These are phyloP conservation scores for Cranoglanis bouderius DNA, from an alignment of 2,113 vertebrate genomes.

Conservation along the genomic window DNA sequence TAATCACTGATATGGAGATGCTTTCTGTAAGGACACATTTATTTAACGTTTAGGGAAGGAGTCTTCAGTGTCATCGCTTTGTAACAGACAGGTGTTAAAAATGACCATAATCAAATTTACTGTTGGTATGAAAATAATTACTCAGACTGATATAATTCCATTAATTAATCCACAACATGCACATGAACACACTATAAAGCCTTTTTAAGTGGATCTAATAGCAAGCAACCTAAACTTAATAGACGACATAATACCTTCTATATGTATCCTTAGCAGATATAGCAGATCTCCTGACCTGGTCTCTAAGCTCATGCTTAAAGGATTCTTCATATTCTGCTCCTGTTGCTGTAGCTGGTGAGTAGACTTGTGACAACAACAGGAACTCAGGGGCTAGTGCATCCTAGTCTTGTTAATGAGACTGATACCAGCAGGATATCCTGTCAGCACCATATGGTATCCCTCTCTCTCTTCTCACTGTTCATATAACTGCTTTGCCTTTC, in stretches of 20 bases:
- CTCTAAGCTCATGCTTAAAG: not conserved
- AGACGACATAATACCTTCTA: not conserved
- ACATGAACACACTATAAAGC: not conserved
- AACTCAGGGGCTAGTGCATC: not conserved
- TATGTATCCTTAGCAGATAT: not conserved
- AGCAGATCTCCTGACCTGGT: not conserved
- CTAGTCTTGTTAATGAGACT: conserved; percentile 14
- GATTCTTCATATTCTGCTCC: not conserved
- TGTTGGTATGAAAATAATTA: not conserved
- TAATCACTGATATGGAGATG: not conserved
- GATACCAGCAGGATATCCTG: conserved; percentile 18
- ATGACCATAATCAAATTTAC: not conserved
- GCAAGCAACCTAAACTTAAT: not conserved
- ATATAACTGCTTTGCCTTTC: conserved; percentile 28
- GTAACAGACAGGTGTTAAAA: not conserved
- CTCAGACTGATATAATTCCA: not conserved
- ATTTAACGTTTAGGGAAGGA: not conserved
- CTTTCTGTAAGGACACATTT: not conserved
- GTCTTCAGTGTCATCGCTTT: not conserved
- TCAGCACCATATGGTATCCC: conserved; percentile 4
- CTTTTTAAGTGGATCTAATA: not conserved
- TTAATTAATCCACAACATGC: not conserved
- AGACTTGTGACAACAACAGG: not conserved
- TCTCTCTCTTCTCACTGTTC: conserved; percentile 20
- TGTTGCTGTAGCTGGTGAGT: conserved; percentile 6